Base-by-base conservation (phyloP, 2,113 vertebrate species). In the Jacana jacana region DNA sequence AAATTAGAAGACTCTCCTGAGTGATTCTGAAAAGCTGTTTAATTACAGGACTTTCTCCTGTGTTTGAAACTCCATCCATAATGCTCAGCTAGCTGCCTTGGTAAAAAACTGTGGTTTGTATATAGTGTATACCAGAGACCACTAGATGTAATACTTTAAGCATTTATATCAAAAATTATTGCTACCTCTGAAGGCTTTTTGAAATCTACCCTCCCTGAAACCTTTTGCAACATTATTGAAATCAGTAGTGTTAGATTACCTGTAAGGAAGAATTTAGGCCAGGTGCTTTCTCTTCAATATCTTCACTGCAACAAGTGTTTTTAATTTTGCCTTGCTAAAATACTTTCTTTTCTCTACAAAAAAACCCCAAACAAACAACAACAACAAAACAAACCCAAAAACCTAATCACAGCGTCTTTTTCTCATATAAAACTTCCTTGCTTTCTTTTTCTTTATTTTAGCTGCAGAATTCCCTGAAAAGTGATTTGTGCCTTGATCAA, bases 391-490 rank as follows among this genome's bases (percentile, higher is more conserved):
- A n/a, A n/a, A n/a, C n/a, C n/a, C n/a, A n/a, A n/a, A n/a, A n/a
- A n/a, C n/a, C n/a, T n/a, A 78, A 54, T 76, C 54, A 42, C 37
- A 25, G 16, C 31, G 15, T 52, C 12, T 64, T 88, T 82, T 88
- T 42, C 89, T 93, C 35, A 37, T 19, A 31, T 94, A 81, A 96
- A 23, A 22, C 8, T 18, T 93, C 24, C 73, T 54, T 93, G 58
- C 89, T 91, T 91, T 96, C 27, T 88, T 86, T 72, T 86, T 77
- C 57, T 95, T 85, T 81, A 39, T 95, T 93, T 78, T 97, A 99
- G 99, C 98, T 99, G 93, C 99, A 99, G 98, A 99, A 99, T 97
- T 99, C 99, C 77, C 96, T 99, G 97, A 99, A 99, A 98, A 99
- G 95, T 28, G 99, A 99, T 92, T 96, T 99, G 97, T 99, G 99